phyloP scores from a whole-genome alignment of 30 jellyfish, hydroid and myxozoan species.

The Aurelia sp. region DNA sequence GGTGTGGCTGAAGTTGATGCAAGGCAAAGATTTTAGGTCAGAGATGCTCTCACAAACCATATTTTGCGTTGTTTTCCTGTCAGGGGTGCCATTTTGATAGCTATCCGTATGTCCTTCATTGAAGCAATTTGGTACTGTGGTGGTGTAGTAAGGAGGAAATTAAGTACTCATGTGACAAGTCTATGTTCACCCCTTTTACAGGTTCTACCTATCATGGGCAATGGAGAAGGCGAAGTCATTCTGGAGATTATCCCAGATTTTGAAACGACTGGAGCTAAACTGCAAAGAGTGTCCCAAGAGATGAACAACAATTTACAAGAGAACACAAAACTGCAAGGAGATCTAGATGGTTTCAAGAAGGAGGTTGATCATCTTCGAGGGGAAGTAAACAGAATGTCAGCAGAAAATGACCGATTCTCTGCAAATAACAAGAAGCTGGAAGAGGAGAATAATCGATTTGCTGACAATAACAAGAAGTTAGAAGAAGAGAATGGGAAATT shows the following conservation, averaged over 20 bases:
- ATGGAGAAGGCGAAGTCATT: constrained; percentile 69
- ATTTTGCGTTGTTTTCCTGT: too few relatives aligned
- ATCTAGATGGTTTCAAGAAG: constrained; percentile 62
- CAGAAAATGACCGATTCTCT: constrained; percentile 60
- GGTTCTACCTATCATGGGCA: constrained; percentile 90
- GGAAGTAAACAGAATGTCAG: constrained; percentile 80
- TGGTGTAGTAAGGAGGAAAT: too few relatives aligned
- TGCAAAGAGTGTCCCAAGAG: constrained; percentile 70
- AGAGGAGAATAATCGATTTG: constrained; percentile 21
- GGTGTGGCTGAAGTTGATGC: too few relatives aligned
- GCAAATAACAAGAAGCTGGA: too few relatives aligned
- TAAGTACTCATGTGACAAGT: too few relatives aligned
- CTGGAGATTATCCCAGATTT: constrained; percentile 84
- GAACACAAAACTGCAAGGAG: constrained; percentile 82
- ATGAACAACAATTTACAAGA: constrained; percentile 77
- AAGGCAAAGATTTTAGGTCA: too few relatives aligned
- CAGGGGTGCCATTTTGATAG: too few relatives aligned
- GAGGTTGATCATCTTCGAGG: constrained; percentile 80
- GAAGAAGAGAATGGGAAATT: constrained; percentile 89
- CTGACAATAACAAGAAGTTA: constrained; percentile 85
- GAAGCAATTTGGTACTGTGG: too few relatives aligned
- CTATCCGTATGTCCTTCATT: too few relatives aligned
- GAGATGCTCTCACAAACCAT: too few relatives aligned
- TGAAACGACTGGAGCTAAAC: constrained; percentile 82
- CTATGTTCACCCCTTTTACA: background rate